These are phyloP conservation scores for Himalopsyche kuldschensis DNA, from an alignment of 2,888 invertebrate genomes.

Conservation along the genomic window DNA sequence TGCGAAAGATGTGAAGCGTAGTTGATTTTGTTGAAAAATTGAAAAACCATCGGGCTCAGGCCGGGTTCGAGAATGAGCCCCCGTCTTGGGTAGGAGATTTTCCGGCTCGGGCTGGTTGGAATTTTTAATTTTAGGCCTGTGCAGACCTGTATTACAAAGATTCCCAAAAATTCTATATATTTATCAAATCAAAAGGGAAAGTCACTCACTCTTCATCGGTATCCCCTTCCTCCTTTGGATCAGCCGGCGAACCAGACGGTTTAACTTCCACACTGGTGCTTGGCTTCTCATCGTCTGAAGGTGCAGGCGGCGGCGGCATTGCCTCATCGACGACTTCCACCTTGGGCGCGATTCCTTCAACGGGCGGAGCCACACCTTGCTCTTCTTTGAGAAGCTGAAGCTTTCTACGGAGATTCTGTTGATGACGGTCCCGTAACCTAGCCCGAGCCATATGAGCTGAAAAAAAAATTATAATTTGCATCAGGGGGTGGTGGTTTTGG, in stretches of 20 bases:
- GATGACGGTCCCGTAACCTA: slow-evolving; percentile 88
- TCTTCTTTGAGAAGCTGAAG: slow-evolving; percentile 87
- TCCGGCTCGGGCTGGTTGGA: too few relatives aligned
- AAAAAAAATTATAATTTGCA: slow-evolving; percentile 12
- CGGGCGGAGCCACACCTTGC: slow-evolving; percentile 62
- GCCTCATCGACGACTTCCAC: neutral
- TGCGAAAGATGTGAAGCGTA: too few relatives aligned
- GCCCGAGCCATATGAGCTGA: slow-evolving; percentile 91
- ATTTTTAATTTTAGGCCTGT: too few relatives aligned
- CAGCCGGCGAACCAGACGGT: slow-evolving; percentile 20
- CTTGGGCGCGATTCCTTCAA: slow-evolving; percentile 9
- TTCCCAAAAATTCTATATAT: neutral
- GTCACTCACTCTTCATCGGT: slow-evolving; percentile 47
- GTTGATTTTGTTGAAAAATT: too few relatives aligned
- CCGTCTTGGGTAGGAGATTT: too few relatives aligned
- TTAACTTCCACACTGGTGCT: slow-evolving; percentile 34
- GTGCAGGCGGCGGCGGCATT: slow-evolving; percentile 24
- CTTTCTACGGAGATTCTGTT: slow-evolving; percentile 84
- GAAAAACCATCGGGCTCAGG: too few relatives aligned
- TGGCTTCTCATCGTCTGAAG: slow-evolving; percentile 36
- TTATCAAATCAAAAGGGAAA: neutral
- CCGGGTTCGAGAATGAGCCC: too few relatives aligned
- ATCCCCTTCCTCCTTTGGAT: slow-evolving; percentile 45
- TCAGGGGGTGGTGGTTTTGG: too few relatives aligned
- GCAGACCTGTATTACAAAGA: too few relatives aligned